A percentile compares a stretch with the other conserved stretches of the same genome.
These are phyloP conservation scores for Thaleichthys pacificus DNA, from an alignment of 2,797 vertebrate species.

Conservation along the genomic window DNA sequence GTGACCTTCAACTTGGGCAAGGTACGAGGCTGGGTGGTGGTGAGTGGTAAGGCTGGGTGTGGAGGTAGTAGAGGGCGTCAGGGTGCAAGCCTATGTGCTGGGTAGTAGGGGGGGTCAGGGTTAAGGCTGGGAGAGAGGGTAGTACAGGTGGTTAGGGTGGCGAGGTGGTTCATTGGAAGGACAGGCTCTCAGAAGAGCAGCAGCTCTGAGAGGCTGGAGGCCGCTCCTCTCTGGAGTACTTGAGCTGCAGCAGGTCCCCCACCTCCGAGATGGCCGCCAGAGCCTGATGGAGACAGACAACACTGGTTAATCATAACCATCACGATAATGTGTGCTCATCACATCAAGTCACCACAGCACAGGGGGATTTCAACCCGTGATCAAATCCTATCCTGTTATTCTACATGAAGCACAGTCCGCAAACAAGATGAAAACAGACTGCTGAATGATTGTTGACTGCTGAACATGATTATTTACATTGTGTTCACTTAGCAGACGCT, in stretches of 20 bases:
- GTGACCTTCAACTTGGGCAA: not conserved
- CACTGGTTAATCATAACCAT: not conserved
- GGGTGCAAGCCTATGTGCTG: constrained; percentile 1
- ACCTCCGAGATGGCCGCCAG: constrained; percentile 89
- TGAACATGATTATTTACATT: too few species aligned
- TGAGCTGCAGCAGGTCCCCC: constrained; percentile 90
- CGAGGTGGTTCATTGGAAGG: constrained; percentile 71
- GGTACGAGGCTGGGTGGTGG: constrained; percentile 7
- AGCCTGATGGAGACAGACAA: constrained; percentile 69
- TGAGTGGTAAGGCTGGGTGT: not conserved
- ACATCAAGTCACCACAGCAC: too few species aligned
- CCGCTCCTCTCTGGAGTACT: constrained; percentile 85
- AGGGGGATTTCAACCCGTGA: too few species aligned
- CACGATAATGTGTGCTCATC: not conserved
- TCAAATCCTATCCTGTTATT: too few species aligned
- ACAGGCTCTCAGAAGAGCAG: constrained; percentile 67
- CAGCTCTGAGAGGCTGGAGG: constrained; percentile 74
- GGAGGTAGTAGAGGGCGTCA: not conserved
- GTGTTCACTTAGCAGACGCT: too few species aligned
- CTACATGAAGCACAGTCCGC: too few species aligned
- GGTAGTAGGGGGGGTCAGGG: constrained; percentile 62
- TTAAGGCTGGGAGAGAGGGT: constrained; percentile 62
- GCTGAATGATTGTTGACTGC: too few species aligned
- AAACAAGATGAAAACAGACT: too few species aligned
- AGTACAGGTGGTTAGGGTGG: constrained; percentile 55